Evolutionary conservation across 2,888 invertebrate species (phyloP).

Genomic region (Cephus spinipes): DNA sequence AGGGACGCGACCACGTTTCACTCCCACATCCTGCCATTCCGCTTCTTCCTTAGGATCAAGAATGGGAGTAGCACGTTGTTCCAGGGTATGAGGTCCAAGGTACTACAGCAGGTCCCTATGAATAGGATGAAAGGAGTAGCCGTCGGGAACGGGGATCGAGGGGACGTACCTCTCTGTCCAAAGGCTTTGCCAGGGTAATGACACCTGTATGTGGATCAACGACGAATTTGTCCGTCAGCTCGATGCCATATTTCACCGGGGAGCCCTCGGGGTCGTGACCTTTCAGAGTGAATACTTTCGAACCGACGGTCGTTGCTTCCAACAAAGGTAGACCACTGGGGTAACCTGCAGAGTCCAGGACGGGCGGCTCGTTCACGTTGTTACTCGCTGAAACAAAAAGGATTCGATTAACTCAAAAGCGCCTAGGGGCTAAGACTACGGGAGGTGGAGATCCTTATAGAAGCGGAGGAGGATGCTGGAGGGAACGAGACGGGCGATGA

Average conservation of each 20-base stretch:
- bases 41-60: conserved; percentile 3
- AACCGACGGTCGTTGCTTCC: conserved; percentile 84
- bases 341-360: conserved; percentile 57
- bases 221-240: conserved; percentile 84
- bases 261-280: conserved; percentile 87
- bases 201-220: conserved; percentile 84
- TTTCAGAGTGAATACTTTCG: conserved; percentile 80
- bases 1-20: conserved; percentile 13
- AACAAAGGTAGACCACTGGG: conserved; percentile 71
- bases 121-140: not conserved
- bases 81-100: not conserved
- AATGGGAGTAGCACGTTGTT: conserved; percentile 20
- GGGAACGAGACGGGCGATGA: not conserved
- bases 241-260: conserved; percentile 77
- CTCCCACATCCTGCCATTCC: conserved; percentile 11
- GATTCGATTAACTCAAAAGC: not conserved
- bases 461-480: not conserved
- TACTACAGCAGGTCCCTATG: not conserved
- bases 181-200: conserved; percentile 80
- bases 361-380: conserved; percentile 64
- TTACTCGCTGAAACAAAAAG: conserved; percentile 53
- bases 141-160: not conserved
- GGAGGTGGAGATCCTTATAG: not conserved
- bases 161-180: conserved; percentile 82
- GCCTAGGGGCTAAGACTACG: not conserved